Evolutionary conservation across 92 coral and sea anemone species (phyloP), one percentile per base, ranked within the genome.

Genomic region (Pocillopora grandis): DNA sequence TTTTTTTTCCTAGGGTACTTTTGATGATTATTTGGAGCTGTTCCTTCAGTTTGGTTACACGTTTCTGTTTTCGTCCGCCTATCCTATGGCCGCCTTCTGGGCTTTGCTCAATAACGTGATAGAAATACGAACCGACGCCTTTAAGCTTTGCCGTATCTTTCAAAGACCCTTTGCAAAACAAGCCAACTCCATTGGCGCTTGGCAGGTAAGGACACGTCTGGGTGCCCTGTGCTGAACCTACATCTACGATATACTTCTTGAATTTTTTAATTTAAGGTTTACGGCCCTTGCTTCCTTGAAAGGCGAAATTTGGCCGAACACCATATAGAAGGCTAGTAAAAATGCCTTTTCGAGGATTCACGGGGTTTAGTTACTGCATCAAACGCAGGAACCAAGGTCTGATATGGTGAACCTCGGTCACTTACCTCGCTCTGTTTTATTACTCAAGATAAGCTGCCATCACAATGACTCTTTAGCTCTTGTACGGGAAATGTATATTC

Each of bases 41-140:
- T 97, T 97, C 67, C 91, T 97, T 33, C 99, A 97, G 95, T 97
- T 97, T 94, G 99, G 99, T 17, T 97, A 97, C 90, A 95, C 96
- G 19, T 94, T 97, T 70, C 88, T 97, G 61, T 97, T 97, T 85
- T 97, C 99, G 4, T 97, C 99, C 31, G 99, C 95, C 14, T 97
- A 97, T 77, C 99, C 99, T 62, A 97, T 97, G 99, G 99, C 99
- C 19, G 91, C 99, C 9, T 97, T 97, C 78, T 97, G 99, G 99
- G 95, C 99, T 5, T 82, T 97, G 16, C 89, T 97, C 62, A 97
- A 97, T 85, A 97, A 97, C 76, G 98, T 97, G 48, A 88, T 92
- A 37, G 99, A 97, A 84, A 85, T 97, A 57, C 94, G 99, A 59
- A 97, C 99, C 12, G 99, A 97, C 64, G 99, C 98, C 23, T 97